Conservation (phyloP, 1,140 invertebrate genomes). For the Chironomus striatipennis region DNA sequence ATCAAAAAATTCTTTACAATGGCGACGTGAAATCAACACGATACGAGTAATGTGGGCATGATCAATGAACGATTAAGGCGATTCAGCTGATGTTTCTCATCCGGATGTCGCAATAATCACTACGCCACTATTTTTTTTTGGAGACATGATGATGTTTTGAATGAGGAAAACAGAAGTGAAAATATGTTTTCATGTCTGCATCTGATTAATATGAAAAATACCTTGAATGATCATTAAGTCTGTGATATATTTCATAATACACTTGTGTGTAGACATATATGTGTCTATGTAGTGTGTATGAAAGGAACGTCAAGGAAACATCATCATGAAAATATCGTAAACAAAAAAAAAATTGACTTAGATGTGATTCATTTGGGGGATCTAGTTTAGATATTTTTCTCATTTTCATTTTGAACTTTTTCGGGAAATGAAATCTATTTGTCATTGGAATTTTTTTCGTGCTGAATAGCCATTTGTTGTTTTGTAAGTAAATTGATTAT, state of each 20-base stretch:
- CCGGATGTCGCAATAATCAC: neutral
- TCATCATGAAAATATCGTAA: neutral
- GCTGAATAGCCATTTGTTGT: neutral
- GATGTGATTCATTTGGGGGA: neutral
- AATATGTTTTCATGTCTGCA: neutral
- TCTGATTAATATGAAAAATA: neutral
- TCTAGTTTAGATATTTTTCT: neutral
- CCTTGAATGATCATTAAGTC: neutral
- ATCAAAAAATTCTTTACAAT: neutral
- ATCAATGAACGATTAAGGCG: no score
- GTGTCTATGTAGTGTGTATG: neutral
- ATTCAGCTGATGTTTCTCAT: no score
- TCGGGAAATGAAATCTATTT: neutral
- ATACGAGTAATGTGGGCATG: neutral
- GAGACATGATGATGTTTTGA: neutral
- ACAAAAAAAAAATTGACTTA: neutral
- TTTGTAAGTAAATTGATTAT: neutral
- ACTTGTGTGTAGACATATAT: neutral
- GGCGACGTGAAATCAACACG: neutral
- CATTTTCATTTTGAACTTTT: neutral
- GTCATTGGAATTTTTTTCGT: neutral
- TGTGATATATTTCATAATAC: neutral
- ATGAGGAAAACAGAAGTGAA: neutral
- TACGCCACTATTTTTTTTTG: neutral
- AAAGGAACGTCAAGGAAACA: neutral